Evolutionary conservation across 2,113 vertebrate species (phyloP), one percentile per base, ranked within the genome.

Genomic region (Ochotona curzoniae): DNA sequence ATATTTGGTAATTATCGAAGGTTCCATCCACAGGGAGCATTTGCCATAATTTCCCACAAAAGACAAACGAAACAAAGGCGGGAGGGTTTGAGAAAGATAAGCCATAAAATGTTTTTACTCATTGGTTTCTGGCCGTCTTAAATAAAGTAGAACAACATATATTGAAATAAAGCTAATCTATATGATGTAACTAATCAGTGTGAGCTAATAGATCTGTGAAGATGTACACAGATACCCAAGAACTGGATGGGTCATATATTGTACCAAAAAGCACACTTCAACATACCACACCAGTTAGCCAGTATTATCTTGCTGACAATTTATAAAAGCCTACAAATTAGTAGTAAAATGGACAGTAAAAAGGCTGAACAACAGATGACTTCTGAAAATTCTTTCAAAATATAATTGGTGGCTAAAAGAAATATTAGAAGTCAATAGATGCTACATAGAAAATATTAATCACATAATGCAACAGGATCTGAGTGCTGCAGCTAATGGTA

Each of bases 291-390:
- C 2, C 20, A 79, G 35, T 30, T 38, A 60, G 11, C 18, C 23
- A 57, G 49, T 32, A n/a, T 70, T 35, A 78, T 64, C 18, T 76
- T 21, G 71, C 79, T 38, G 12, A 44, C 28, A 71, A 47, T 47
- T 54, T 30, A 44, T 18, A 73, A 76, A 91, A 91, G 17, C 10
- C 66, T 64, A 74, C 18, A 93, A 67, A 35, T 51, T 47, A 73
- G 49, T 18, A 35, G 4, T 32, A 8, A 7, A 88, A 88, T 47
- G 44, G 38, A 75, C 8, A 61, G 66, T 6, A 71, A 81, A 83
- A 79, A 32, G 81, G 10, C 63, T 14, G 82, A 76, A 66, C 1
- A 11, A 83, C 5, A 21, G 17, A 47, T 35, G 23, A 57, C 82
- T 80, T 69, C 32, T 79, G 25, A 64, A 96, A 76, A 66, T 4